phyloP scores from a whole-genome alignment of 2,797 vertebrate genomes.

The Neoniphon sammara region DNA sequence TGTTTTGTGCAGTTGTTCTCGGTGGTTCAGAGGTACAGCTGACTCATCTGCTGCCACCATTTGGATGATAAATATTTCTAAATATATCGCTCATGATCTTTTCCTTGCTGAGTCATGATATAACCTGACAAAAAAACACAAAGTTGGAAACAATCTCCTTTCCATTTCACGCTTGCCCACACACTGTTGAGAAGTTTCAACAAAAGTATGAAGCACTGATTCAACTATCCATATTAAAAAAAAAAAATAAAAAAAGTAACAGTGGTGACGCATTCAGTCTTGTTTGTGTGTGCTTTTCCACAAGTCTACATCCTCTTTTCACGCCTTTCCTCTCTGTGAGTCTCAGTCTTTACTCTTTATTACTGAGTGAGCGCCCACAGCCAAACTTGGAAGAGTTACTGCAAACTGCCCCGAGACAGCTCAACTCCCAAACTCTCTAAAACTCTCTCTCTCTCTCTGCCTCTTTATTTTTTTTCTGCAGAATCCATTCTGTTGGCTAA shows the following conservation, averaged over 20 bases:
- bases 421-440: slow-evolving; percentile 2
- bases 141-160: too few species aligned
- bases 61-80: not conserved
- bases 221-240: too few species aligned
- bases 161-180: too few species aligned
- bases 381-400: not conserved
- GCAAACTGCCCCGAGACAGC: not conserved
- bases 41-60: not conserved
- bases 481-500: slow-evolving; percentile 11
- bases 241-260: too few species aligned
- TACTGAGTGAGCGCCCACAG: not conserved
- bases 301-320: not conserved
- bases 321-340: not conserved
- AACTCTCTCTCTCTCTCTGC: not conserved
- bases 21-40: not conserved
- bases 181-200: too few species aligned
- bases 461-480: slow-evolving; percentile 8
- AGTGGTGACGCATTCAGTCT: not conserved
- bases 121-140: too few species aligned
- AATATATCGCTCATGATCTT: not conserved
- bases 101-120: not conserved
- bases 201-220: too few species aligned
- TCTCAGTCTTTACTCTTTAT: not conserved
- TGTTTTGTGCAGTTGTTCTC: not conserved
- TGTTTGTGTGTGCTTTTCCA: not conserved